Base-by-base conservation (phyloP, 2,113 vertebrate species). In the Aspiorhynchus laticeps region DNA sequence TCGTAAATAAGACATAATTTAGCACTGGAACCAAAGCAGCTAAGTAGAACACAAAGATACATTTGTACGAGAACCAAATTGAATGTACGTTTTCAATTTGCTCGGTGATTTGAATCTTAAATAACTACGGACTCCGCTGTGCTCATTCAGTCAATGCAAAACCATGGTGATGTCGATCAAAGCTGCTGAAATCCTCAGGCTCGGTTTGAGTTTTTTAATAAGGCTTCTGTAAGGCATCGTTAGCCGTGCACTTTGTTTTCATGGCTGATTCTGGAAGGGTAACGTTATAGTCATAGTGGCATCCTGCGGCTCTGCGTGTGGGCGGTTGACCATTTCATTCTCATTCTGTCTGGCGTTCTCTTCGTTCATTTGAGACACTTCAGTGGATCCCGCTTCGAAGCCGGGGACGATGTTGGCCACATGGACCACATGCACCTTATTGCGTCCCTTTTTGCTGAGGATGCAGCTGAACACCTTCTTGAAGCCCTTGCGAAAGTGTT, bases 391-490 rank as follows among this genome's bases (percentile, higher is more conserved):
- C 0, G 90, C 95, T 59, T 96, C 96, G 11, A 97, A 96, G 12
- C 96, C 95, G 0, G 96, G 96, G 69, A 93, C 94, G 0, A 90
- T 93, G 85, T 95, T 95, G 59, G 95, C 96, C 0, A 95, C 90
- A 0, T 95, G 95, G 14, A 96, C 94, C 28, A 95, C 94, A 0
- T 96, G 96, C 0, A 97, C 96, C 87, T 96, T 97, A 67, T 96
- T 97, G n/a, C 91, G 88, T 2, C 94, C 91, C 0, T 95, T 95
- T 87, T 96, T 96, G 85, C 95, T 96, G 79, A 96, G 93, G 85
- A 97, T 93, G 87, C 96, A 97, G 92, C 95, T 96, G 93, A 97
- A 97, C 5, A 97, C 96, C 28, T 97, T 97, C 91, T 96, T 96
- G 90, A 97, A 97, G 48, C 96, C 96, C 51, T 97, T 97, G 83